Conservation (phyloP, 2,797 vertebrate species). For the Clarias laeviceps region DNA sequence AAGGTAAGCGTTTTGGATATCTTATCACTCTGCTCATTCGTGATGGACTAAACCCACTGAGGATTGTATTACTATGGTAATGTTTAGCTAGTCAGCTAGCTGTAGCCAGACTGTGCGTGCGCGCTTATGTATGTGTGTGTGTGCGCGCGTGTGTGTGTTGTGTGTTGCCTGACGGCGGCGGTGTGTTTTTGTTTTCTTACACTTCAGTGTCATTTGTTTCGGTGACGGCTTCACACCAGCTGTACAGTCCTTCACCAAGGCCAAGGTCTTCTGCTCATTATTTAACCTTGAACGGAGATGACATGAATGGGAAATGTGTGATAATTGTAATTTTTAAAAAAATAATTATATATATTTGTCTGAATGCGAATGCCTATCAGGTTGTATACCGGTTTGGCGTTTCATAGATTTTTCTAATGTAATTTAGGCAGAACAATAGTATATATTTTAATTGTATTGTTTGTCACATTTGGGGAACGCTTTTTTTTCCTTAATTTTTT, state of each 20-base stretch:
- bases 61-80: neutral
- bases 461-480: neutral
- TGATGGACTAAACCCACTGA: neutral
- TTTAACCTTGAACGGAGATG: neutral
- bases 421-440: neutral
- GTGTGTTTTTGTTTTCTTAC: slow-evolving; percentile 25
- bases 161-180: neutral
- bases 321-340: neutral
- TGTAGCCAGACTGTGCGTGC: neutral
- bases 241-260: neutral
- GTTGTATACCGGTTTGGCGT: neutral
- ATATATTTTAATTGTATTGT: neutral
- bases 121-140: neutral
- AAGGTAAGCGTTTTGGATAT: slow-evolving; percentile 78
- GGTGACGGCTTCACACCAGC: neutral
- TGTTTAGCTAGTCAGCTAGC: slow-evolving; percentile 17
- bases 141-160: neutral
- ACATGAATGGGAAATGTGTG: neutral
- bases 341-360: neutral
- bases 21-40: neutral
- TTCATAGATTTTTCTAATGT: neutral
- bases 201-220: slow-evolving; percentile 7
- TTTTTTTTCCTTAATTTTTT: neutral
- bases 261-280: neutral
- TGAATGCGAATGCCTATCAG: neutral